Conservation (phyloP, 2,797 vertebrate species). For the Halcyon smyrnensis region DNA sequence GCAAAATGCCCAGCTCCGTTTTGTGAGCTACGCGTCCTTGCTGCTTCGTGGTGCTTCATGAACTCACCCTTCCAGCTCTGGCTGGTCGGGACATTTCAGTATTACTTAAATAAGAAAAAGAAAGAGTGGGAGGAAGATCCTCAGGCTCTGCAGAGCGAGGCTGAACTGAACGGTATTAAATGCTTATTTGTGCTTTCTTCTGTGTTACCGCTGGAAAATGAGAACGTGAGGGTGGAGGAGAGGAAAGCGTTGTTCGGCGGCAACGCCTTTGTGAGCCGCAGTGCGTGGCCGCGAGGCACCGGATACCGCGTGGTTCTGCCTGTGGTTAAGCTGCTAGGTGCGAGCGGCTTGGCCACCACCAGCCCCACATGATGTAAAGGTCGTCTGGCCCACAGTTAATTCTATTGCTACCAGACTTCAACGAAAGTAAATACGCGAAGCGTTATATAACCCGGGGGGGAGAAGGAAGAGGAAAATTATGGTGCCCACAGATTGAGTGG, state of each 20-base stretch:
- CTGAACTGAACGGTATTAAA: not conserved
- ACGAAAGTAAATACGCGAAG: not conserved
- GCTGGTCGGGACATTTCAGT: not conserved
- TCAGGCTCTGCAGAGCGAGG: not conserved
- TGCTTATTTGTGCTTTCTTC: conserved; percentile 10
- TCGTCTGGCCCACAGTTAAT: not conserved
- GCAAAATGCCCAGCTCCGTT: not conserved
- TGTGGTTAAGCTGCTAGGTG: not conserved
- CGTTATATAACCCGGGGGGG: not conserved
- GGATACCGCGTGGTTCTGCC: accelerated
- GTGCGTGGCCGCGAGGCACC: accelerated
- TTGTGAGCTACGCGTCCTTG: not conserved
- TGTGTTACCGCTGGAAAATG: not conserved
- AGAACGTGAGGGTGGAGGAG: conserved; percentile 9
- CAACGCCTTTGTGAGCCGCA: not conserved
- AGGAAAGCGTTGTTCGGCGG: not conserved
- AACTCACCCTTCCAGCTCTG: not conserved
- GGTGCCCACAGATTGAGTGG: conserved; percentile 17
- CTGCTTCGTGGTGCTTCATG: not conserved
- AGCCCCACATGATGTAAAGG: not conserved
- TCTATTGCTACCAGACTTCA: not conserved
- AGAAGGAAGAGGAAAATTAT: not conserved
- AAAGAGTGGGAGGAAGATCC: conserved; percentile 7
- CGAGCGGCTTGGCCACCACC: not conserved
- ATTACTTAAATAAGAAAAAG: not conserved